Conservation (phyloP, 2,888 invertebrate species). For the Cheilosia pagana region DNA sequence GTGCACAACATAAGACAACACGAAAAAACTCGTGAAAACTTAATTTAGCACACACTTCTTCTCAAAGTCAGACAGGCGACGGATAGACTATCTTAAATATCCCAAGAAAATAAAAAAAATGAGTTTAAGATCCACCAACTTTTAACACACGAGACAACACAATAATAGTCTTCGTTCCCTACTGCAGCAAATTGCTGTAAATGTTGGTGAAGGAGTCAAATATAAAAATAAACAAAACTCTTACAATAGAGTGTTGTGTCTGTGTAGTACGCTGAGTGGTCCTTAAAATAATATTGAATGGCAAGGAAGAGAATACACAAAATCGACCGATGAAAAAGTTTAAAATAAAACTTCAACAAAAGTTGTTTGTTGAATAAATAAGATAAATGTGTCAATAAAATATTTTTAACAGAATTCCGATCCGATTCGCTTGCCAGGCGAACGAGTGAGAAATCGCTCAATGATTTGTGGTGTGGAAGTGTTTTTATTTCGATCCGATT, state of each 20-base stretch:
- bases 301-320: slow-evolving; percentile 18
- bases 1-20: slow-evolving; percentile 49
- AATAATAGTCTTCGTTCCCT: slow-evolving; percentile 1
- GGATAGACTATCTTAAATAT: slow-evolving; percentile 64
- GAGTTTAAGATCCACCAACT: not conserved
- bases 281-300: slow-evolving; percentile 9
- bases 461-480: slow-evolving; percentile 32
- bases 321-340: slow-evolving; percentile 4
- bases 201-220: slow-evolving; percentile 27
- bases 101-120: slow-evolving; percentile 19
- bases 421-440: slow-evolving; percentile 39
- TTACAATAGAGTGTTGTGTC: not conserved
- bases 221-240: slow-evolving; percentile 30
- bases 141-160: slow-evolving; percentile 22
- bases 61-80: slow-evolving; percentile 73
- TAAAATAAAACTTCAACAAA: slow-evolving; percentile 27
- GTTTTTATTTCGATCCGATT: not conserved
- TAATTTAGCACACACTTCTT: slow-evolving; percentile 71
- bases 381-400: slow-evolving; percentile 72
- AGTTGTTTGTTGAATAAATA: slow-evolving; percentile 36
- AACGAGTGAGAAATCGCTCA: slow-evolving; percentile 31
- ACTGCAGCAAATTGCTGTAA: slow-evolving; percentile 4
- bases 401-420: slow-evolving; percentile 58
- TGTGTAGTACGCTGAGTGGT: not conserved
- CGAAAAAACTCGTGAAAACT: slow-evolving; percentile 66